Percentiles rank a stretch among this genome's conserved stretches.
These are phyloP conservation scores for Caenorhabditis sp. DNA, from an alignment of 2,888 invertebrate genomes.

Conservation along the genomic window DNA sequence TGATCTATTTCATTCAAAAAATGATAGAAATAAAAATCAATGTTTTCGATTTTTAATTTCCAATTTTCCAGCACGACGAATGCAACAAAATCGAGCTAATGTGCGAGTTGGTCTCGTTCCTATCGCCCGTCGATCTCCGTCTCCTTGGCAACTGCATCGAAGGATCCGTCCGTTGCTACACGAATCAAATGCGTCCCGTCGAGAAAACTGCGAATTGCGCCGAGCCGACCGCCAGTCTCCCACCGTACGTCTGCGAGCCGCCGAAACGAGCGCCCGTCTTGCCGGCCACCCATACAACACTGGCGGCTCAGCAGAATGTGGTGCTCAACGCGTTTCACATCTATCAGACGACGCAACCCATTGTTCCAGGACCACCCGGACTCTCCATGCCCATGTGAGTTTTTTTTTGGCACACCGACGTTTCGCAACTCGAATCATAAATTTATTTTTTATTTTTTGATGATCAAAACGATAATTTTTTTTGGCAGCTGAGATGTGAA, in stretches of 20 bases:
- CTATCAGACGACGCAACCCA: neutral
- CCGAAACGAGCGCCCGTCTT: no score
- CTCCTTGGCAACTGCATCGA: constrained; percentile 66
- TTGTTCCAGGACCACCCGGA: constrained; percentile 12
- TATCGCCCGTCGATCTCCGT: constrained; percentile 65
- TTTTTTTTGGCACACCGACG: no score
- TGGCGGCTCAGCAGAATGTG: neutral
- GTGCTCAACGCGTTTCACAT: neutral
- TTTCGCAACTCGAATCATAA: no score
- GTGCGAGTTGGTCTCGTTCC: constrained; percentile 64
- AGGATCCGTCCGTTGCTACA: constrained; percentile 33
- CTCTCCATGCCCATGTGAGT: no score
- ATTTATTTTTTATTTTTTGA: no score
- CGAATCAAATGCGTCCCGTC: constrained; percentile 44
- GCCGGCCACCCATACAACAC: no score
- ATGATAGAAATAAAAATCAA: neutral
- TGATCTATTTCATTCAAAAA: no score
- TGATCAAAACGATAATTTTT: no score
- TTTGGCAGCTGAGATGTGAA: no score
- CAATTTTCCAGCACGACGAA: constrained; percentile 49
- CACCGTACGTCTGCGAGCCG: constrained; percentile 21
- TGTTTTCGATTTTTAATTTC: neutral
- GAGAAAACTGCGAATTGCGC: constrained; percentile 55
- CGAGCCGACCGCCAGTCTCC: constrained; percentile 33
- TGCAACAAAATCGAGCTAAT: constrained; percentile 69